Base-by-base conservation (phyloP, 2,888 invertebrate genomes). In the Heterodera filipjevi region DNA sequence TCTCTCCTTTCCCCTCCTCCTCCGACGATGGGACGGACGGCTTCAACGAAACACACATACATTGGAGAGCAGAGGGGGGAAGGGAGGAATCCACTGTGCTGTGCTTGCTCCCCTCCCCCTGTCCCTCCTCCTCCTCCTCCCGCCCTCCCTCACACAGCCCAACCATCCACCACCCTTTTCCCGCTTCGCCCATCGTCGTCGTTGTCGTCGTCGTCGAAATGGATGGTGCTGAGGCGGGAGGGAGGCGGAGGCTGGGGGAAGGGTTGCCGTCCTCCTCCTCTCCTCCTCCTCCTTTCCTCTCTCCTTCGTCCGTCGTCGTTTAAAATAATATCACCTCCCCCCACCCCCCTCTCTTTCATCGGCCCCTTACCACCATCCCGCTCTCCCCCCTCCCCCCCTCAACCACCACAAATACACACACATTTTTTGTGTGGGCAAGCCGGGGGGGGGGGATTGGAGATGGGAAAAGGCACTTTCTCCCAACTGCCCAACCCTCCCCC, bases 381-480 rank as follows among this genome's bases (percentile, higher is more conserved):
- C 59, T 68, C 68, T 30, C 68, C 35, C 68, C 32, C 35, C 68
- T 27, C 30, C 5, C 32, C 19, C 33, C 33, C 66, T 16, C 10
- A 27, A 22, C 68, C 68, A 68, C 32, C 66, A 68, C 14, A 68
- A 33, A 68, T 33, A 68, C 68, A 68, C 68, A 68, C 33, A 33
- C 27, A 14, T 68, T 68, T 68, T 68, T 68, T 68, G 68, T 68
- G 68, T 32, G 32, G 68, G 68, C 33, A 68, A 68, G 33, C 35
- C 59, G 59, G 59, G 68, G 33, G 32, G 32, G 68, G 14, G 32
- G 33, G 68, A 68, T 35, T 68, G 68, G 68, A 68, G 68, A 35
- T 32, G 68, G 33, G 68, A 68, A 68, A 68, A 68, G 68, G 68
- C 68, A 68, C 68, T 68, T 68, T 68, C 68, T 35, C 68, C 68